Conservation (phyloP, 2,888 invertebrate species). For the Cabera pusaria region DNA sequence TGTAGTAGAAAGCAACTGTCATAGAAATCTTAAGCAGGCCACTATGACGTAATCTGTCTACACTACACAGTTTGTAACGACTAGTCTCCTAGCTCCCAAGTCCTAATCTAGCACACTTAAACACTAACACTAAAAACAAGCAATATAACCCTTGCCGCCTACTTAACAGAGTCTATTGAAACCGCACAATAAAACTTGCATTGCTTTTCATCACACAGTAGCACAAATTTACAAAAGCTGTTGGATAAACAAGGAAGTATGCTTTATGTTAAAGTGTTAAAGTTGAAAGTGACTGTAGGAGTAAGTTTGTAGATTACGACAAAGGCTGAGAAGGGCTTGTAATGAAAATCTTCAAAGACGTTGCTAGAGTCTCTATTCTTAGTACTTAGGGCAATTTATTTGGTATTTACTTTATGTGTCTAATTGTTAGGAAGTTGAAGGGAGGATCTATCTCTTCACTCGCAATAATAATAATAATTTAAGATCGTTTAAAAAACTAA, state of each 20-base stretch:
- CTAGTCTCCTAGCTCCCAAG: slow-evolving; percentile 18
- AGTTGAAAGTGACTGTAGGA: not conserved
- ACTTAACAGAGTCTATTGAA: not conserved
- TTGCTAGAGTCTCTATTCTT: no score
- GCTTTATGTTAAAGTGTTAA: not conserved
- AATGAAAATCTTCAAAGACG: slow-evolving; percentile 9
- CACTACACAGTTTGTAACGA: slow-evolving; percentile 15
- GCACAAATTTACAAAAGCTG: slow-evolving; percentile 2
- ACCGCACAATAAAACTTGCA: slow-evolving; percentile 10
- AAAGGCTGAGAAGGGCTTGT: slow-evolving; percentile 7
- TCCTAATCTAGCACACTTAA: slow-evolving; percentile 22
- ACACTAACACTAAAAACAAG: not conserved
- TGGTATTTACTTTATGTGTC: no score
- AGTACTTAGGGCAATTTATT: no score
- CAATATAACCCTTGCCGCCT: slow-evolving; percentile 4
- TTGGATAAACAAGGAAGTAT: not conserved
- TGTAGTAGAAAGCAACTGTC: no score
- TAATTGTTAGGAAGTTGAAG: no score
- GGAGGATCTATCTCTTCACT: no score
- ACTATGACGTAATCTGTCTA: slow-evolving; percentile 2
- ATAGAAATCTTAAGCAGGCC: no score
- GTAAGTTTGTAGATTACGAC: slow-evolving; percentile 7
- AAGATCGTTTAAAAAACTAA: no score
- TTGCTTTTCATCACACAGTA: slow-evolving; percentile 22
- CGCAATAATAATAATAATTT: no score